A percentile compares a stretch with the other conserved stretches of the same genome.
These are phyloP conservation scores for Limosa lapponica DNA, from an alignment of 2,797 vertebrate species.

Conservation along the genomic window DNA sequence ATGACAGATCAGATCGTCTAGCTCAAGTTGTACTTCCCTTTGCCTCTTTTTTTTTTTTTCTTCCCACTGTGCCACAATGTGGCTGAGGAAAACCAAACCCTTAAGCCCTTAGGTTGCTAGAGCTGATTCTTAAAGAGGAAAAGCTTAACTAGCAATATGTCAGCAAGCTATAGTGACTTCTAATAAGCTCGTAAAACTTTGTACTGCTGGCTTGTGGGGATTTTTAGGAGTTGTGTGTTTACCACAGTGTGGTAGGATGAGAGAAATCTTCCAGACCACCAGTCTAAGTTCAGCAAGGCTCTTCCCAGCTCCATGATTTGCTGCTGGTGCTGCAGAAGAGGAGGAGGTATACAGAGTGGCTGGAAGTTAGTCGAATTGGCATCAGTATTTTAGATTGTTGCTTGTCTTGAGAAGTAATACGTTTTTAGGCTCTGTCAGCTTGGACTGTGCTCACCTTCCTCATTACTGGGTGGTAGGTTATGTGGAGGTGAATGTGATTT, in stretches of 20 bases:
- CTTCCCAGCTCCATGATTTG: background rate
- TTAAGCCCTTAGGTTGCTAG: background rate
- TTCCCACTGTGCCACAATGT: background rate
- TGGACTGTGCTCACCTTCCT: background rate
- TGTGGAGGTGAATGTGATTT: background rate
- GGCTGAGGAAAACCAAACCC: background rate
- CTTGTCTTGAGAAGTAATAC: background rate
- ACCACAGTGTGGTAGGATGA: background rate
- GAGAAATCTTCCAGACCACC: background rate
- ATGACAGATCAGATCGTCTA: background rate
- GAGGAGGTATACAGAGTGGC: background rate
- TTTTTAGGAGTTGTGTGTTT: background rate
- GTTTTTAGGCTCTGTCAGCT: background rate
- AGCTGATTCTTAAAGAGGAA: background rate
- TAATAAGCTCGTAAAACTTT: background rate
- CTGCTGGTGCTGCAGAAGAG: background rate
- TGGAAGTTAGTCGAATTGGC: background rate
- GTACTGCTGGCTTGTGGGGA: background rate
- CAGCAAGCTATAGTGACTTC: background rate
- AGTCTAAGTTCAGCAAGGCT: background rate
- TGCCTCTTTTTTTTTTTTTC: background rate
- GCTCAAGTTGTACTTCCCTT: background rate
- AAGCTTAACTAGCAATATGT: background rate
- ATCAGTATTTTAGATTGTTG: background rate
- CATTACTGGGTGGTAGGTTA: background rate